Percentiles rank a stretch among this genome's conserved stretches.
Conservation (phyloP, 2,888 invertebrate species). For the Petrolisthes manimaculis region DNA sequence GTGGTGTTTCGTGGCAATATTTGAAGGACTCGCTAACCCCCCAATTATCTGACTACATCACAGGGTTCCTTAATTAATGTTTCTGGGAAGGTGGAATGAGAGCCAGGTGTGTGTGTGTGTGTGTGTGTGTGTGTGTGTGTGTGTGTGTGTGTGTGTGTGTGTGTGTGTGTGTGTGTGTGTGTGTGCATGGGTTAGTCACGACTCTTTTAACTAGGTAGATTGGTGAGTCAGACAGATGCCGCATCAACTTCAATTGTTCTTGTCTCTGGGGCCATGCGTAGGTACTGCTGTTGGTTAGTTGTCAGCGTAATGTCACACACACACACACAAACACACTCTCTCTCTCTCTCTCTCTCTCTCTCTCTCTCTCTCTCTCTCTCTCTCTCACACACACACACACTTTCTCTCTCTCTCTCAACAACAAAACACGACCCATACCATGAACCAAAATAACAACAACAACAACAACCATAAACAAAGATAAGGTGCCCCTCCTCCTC, state of each 20-base stretch:
- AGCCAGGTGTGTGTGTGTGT: slow-evolving; percentile 18
- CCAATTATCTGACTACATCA: no score
- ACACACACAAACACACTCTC: no score
- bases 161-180: slow-evolving; percentile 26
- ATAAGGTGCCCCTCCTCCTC: slow-evolving; percentile 3
- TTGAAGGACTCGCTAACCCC: no score
- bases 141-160: slow-evolving; percentile 25
- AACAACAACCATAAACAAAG: background rate
- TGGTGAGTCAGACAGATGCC: background rate
- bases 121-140: slow-evolving; percentile 18
- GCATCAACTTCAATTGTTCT: background rate
- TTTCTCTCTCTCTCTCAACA: slow-evolving; percentile 3
- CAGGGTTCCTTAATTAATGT: no score
- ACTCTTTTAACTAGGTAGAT: background rate
- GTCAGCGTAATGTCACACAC: no score
- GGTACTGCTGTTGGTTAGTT: no score
- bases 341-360: background rate
- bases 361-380: background rate
- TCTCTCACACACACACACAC: background rate
- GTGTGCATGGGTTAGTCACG: background rate
- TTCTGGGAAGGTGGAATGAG: no score
- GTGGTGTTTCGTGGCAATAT: no score
- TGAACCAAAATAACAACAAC: no score
- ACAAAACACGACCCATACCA: no score
- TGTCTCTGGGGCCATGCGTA: background rate